Percentiles rank a stretch among this genome's conserved stretches.
phyloP scores from a whole-genome alignment of 2,113 vertebrate genomes.

The Sinocyclocheilus rhinocerous region DNA sequence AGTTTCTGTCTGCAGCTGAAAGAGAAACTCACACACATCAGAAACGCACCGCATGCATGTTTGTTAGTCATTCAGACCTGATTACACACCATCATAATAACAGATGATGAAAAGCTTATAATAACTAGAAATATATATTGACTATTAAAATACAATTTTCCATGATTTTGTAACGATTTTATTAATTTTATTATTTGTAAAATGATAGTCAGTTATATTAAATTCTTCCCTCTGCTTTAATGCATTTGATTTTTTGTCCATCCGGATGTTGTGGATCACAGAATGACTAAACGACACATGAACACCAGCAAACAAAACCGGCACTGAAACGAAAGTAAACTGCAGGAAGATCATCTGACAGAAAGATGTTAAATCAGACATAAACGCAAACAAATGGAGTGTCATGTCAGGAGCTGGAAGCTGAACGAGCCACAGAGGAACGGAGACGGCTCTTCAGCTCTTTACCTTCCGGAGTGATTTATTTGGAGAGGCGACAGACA shows the following conservation, averaged over 20 bases:
- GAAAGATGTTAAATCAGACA: background rate
- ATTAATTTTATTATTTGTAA: background rate
- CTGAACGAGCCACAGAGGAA: too few relatives aligned
- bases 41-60: too few relatives aligned
- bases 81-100: too few relatives aligned
- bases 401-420: too few relatives aligned
- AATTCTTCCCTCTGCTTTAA: background rate
- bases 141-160: too few relatives aligned
- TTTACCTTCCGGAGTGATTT: slow-evolving; percentile 14
- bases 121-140: too few relatives aligned
- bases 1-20: slow-evolving; percentile 90
- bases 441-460: background rate
- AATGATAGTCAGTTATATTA: background rate
- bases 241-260: background rate
- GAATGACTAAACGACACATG: background rate
- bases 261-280: background rate
- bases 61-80: too few relatives aligned
- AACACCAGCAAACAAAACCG: background rate
- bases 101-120: too few relatives aligned
- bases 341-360: background rate
- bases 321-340: background rate
- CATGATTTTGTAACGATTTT: background rate
- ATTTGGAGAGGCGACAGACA: slow-evolving; percentile 11
- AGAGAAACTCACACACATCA: slow-evolving; percentile 4
- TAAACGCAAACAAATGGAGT: background rate